These are phyloP conservation scores for Ariolimax columbianus DNA, from an alignment of 2,888 invertebrate genomes.

Conservation along the genomic window DNA sequence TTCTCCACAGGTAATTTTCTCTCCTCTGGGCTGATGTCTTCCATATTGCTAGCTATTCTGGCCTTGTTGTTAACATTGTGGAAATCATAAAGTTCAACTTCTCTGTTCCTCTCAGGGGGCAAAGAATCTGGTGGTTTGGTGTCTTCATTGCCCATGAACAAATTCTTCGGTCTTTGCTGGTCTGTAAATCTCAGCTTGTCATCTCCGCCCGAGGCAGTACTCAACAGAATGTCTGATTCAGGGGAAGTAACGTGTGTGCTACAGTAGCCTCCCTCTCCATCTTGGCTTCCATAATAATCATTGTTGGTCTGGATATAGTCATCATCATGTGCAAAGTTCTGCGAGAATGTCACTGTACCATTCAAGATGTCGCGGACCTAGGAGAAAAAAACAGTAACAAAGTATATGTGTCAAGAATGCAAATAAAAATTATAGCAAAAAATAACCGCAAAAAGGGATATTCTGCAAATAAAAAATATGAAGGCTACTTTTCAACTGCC, in stretches of 20 bases:
- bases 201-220: conserved; percentile 30
- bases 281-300: conserved; percentile 68
- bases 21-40: background rate
- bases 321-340: conserved; percentile 69
- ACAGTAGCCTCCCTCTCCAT: conserved; percentile 56
- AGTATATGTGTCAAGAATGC: too few species aligned
- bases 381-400: conserved; percentile 27
- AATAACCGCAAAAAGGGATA: too few species aligned
- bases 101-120: background rate
- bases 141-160: conserved; percentile 72
- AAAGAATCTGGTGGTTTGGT: conserved; percentile 62
- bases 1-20: background rate
- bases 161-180: conserved; percentile 48
- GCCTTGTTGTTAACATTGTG: background rate
- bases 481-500: too few species aligned
- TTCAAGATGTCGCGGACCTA: conserved; percentile 77
- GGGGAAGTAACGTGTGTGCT: conserved; percentile 44
- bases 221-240: conserved; percentile 50
- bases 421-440: too few species aligned
- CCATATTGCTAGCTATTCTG: background rate
- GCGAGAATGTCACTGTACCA: conserved; percentile 73
- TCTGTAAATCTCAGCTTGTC: background rate
- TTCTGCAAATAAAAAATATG: too few species aligned
- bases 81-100: conserved; percentile 10
- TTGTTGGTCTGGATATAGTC: conserved; percentile 66